Conservation (phyloP, 2,797 vertebrate species). For the Acropternis orthonyx region DNA sequence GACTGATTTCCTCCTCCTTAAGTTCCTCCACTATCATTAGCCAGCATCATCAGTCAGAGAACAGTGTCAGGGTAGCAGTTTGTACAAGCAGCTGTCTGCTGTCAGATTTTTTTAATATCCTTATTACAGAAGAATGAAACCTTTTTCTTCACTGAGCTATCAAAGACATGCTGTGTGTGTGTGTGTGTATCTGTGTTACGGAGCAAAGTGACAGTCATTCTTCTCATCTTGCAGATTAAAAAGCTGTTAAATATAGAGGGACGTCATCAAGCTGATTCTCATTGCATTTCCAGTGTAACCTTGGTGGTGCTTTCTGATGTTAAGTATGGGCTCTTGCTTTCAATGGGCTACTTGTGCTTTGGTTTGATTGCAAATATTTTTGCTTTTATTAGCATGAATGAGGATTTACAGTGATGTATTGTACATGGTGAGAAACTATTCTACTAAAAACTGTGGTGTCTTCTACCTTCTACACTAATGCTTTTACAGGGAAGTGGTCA, state of each 20-base stretch:
- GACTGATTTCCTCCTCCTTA: not conserved
- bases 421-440: not conserved
- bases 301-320: not conserved
- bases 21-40: not conserved
- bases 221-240: not conserved
- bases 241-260: not conserved
- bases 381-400: not conserved
- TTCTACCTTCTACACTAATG: not conserved
- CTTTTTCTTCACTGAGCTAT: not conserved
- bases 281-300: not conserved
- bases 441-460: not conserved
- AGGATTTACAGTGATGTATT: not conserved
- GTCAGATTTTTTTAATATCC: not conserved
- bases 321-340: not conserved
- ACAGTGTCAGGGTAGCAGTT: not conserved
- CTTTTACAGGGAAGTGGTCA: not conserved
- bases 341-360: not conserved
- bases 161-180: not conserved
- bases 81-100: constrained; percentile 25
- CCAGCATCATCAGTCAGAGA: not conserved
- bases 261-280: not conserved
- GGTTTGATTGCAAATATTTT: not conserved
- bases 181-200: not conserved
- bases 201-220: constrained; percentile 20
- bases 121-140: constrained; percentile 12